Percentiles rank a stretch among this genome's conserved stretches.
phyloP scores from a whole-genome alignment of 2,113 vertebrate species.

The Hemiscyllium ocellatum region DNA sequence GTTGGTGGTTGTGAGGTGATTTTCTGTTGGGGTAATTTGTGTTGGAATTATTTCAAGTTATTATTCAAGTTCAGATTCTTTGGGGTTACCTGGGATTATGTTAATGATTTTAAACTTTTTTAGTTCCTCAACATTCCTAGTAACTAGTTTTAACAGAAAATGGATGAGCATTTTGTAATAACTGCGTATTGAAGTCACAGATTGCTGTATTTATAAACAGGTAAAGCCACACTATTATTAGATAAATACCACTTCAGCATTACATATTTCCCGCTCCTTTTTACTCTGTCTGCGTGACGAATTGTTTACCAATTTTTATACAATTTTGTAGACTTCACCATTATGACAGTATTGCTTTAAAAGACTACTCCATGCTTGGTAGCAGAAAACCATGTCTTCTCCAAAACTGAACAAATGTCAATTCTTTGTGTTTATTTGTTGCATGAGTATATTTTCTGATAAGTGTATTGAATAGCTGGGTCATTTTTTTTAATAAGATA shows the following conservation, averaged over 20 bases:
- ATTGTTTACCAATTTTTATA: not conserved
- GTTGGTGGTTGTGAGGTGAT: not conserved
- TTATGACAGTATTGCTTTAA: not conserved
- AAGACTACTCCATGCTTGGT: not conserved
- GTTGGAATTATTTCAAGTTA: not conserved
- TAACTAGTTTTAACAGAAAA: not conserved
- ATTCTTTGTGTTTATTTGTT: not conserved
- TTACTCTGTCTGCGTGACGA: not conserved
- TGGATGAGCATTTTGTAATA: not conserved
- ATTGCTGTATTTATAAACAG: conserved; percentile 1
- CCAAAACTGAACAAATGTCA: not conserved
- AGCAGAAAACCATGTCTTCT: not conserved
- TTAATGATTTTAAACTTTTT: not conserved
- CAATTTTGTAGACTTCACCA: not conserved
- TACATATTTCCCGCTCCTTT: not conserved
- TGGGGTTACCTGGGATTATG: not conserved
- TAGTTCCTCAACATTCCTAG: too few relatives aligned
- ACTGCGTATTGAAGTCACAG: not conserved
- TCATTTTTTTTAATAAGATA: not conserved
- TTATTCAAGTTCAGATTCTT: not conserved
- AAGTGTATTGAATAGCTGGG: not conserved
- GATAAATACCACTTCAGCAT: not conserved
- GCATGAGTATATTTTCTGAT: not conserved
- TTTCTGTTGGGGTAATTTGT: not conserved
- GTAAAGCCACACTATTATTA: not conserved